Evolutionary conservation across 2,113 vertebrate species (phyloP).

Genomic region (Pionites leucogaster): DNA sequence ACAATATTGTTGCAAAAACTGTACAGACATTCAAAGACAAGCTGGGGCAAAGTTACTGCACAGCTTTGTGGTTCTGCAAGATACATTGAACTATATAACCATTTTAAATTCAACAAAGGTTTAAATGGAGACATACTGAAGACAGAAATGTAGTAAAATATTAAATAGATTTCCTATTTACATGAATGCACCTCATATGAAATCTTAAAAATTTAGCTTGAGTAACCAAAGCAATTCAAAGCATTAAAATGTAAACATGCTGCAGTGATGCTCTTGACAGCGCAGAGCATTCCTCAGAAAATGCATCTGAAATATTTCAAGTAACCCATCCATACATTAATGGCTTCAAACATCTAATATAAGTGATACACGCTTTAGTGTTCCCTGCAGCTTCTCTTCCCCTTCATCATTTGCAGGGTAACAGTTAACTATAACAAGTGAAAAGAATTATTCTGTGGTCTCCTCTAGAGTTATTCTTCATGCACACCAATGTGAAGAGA

Average conservation of each 20-base stretch:
- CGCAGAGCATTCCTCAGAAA: neutral
- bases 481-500: neutral
- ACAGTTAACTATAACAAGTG: neutral
- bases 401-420: neutral
- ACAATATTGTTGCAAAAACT: neutral
- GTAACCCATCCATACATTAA: neutral
- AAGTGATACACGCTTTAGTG: neutral
- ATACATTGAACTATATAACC: neutral
- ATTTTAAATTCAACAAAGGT: neutral
- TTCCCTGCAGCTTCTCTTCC: neutral
- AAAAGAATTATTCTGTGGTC: neutral
- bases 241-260: neutral
- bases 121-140: neutral
- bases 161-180: neutral
- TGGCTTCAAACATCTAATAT: neutral
- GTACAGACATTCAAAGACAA: neutral
- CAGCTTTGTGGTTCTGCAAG: neutral
- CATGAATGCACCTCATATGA: neutral
- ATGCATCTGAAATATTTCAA: neutral
- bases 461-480: neutral
- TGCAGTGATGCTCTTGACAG: neutral
- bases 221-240: neutral
- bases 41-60: neutral
- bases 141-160: neutral
- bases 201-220: neutral